Conservation (phyloP, 1,140 invertebrate genomes). For the Battus philenor region DNA sequence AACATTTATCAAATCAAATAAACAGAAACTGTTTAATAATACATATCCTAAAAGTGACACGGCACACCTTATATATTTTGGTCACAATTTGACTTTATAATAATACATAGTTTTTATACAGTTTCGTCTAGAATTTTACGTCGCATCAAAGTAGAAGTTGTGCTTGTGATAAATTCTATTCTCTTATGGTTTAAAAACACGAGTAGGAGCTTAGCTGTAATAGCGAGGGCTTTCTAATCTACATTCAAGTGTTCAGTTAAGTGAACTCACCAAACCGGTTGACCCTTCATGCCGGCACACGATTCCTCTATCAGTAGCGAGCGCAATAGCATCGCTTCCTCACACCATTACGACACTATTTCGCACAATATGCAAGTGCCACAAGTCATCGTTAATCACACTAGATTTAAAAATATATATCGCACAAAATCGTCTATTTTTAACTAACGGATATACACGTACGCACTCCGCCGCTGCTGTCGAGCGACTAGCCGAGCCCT, state of each 20-base stretch:
- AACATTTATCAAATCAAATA: too few species aligned
- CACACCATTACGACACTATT: conserved; percentile 38
- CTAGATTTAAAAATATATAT: conserved; percentile 48
- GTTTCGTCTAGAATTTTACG: too few species aligned
- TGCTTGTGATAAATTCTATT: too few species aligned
- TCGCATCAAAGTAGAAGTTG: too few species aligned
- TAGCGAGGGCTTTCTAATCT: conserved; percentile 54
- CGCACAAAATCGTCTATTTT: conserved; percentile 19
- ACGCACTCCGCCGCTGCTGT: conserved; percentile 30
- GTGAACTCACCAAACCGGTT: conserved; percentile 70
- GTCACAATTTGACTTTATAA: too few species aligned
- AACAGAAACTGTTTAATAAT: too few species aligned
- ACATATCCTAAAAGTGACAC: too few species aligned
- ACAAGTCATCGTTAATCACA: conserved; percentile 60
- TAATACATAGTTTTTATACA: too few species aligned
- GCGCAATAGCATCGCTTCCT: conserved; percentile 52
- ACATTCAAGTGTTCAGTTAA: conserved; percentile 28
- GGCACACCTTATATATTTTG: too few species aligned
- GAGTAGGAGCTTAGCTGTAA: conserved; percentile 15
- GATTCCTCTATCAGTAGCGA: conserved; percentile 40
- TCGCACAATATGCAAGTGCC: conserved; percentile 48
- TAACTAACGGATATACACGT: not conserved
- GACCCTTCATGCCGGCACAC: conserved; percentile 62
- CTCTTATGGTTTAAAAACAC: too few species aligned
- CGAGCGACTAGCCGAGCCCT: conserved; percentile 42